Conservation (phyloP, 2,797 vertebrate genomes). For the Phrynocephalus forsythii region DNA sequence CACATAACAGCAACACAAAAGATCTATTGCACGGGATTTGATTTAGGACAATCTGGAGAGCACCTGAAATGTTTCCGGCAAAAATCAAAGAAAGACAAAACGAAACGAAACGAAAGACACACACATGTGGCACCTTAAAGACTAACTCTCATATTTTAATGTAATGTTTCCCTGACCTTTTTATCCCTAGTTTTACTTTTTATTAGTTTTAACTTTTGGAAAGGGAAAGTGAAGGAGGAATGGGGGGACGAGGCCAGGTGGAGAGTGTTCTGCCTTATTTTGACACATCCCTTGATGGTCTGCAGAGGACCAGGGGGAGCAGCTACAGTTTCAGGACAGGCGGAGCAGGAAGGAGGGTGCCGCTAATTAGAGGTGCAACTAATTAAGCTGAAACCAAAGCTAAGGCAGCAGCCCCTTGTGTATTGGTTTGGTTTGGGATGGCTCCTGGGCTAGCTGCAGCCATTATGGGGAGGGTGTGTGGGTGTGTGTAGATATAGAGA, state of each 20-base stretch:
- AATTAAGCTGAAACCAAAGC: conserved; percentile 76
- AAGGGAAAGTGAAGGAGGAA: background rate
- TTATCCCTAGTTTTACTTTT: no score
- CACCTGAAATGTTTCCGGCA: no score
- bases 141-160: no score
- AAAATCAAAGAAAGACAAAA: no score
- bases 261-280: conserved; percentile 63
- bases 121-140: no score
- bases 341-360: conserved; percentile 61
- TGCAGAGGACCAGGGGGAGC: conserved; percentile 53
- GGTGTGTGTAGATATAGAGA: background rate
- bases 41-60: no score
- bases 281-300: conserved; percentile 71
- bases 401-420: conserved; percentile 68
- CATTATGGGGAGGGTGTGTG: conserved; percentile 22
- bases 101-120: no score
- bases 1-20: no score
- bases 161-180: no score
- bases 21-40: no score
- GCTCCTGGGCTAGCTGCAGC: conserved; percentile 64
- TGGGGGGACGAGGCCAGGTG: conserved; percentile 8
- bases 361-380: conserved; percentile 76
- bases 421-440: conserved; percentile 64
- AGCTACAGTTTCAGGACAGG: conserved; percentile 73
- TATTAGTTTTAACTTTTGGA: no score